These are phyloP conservation scores for Ips nitidus DNA, from an alignment of 1,140 invertebrate species.

Conservation along the genomic window DNA sequence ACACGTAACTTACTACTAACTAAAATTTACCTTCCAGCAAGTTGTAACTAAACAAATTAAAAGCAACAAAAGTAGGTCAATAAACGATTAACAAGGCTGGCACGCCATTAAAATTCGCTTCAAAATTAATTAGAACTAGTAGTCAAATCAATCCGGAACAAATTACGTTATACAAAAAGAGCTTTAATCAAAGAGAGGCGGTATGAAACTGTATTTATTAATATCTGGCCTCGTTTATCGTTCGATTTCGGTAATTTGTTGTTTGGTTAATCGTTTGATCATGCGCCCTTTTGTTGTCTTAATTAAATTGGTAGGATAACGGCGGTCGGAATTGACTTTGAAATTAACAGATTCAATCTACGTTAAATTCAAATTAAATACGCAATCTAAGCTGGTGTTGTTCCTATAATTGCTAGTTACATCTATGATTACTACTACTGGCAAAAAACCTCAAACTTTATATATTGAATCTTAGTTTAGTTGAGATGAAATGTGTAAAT, in stretches of 20 bases:
- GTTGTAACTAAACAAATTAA: background rate
- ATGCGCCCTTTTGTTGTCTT: background rate
- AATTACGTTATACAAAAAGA: constrained; percentile 4
- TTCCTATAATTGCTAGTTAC: too few relatives aligned
- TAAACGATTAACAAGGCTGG: background rate
- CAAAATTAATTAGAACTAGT: constrained; percentile 2
- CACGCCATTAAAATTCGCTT: background rate
- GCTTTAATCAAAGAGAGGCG: background rate
- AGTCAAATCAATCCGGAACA: constrained; percentile 3
- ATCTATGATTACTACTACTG: too few relatives aligned
- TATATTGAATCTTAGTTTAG: too few relatives aligned
- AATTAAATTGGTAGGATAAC: too few relatives aligned
- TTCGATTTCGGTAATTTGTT: background rate
- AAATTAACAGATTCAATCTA: too few relatives aligned
- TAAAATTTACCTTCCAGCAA: background rate
- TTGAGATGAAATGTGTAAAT: too few relatives aligned
- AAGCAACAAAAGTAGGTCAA: background rate
- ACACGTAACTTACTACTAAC: background rate
- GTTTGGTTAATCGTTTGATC: background rate
- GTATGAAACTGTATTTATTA: background rate
- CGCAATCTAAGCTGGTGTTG: too few relatives aligned
- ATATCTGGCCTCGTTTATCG: background rate
- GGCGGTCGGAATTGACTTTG: too few relatives aligned
- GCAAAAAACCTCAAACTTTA: too few relatives aligned
- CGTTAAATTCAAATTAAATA: too few relatives aligned